Base-by-base conservation (phyloP, 23 tunicate genomes). In the Phallusia fumigata region DNA sequence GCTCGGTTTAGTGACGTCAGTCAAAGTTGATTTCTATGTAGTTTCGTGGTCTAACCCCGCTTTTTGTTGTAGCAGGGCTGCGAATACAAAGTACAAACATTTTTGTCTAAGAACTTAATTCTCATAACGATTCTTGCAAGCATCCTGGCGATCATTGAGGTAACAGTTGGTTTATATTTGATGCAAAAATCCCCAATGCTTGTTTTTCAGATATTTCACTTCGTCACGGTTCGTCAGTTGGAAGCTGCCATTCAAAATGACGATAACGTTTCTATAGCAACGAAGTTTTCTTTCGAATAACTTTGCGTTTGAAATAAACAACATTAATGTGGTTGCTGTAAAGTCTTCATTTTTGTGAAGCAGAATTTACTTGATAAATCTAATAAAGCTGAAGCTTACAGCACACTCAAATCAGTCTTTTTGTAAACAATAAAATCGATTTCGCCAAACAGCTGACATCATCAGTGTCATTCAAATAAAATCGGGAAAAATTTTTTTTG, bases 51-150 rank as follows among this genome's bases (percentile, higher is more conserved):
- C 13, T 40, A 3, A 40, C 47, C 10, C 10, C 10, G 47, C 47
- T 11, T 65, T 74, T 16, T 72, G 6, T 75, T 52, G 32, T 49
- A 8, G n/a, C 80, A 89, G 95, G 95, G 95, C 35, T 90, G 95
- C 65, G 45, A 52, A 74, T 53, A 65, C 11, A 52, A 64, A 81
- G 76, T 86, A 26, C 52, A 72, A 34, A 13, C 30, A 11, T 64
- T 89, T 32, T 72, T 90, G 33, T 76, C 74, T 22, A 32, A 78
- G 13, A 84, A 75, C 30, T 21, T 89, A 15, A 19, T 83, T 0
- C 65, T 83, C 31, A 64, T 74, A 0, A 33, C 83, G 0, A 84
- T 58, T 11, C 21, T 89, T 53, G 82, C 88, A 0, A 65, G 45
- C 12, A 26, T 76, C 64, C 83, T 77, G 30, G 83, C 76, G 3